Evolutionary conservation across 2,888 invertebrate genomes (phyloP), one percentile per base, ranked within the genome.

Genomic region (Achlya flavicornis): DNA sequence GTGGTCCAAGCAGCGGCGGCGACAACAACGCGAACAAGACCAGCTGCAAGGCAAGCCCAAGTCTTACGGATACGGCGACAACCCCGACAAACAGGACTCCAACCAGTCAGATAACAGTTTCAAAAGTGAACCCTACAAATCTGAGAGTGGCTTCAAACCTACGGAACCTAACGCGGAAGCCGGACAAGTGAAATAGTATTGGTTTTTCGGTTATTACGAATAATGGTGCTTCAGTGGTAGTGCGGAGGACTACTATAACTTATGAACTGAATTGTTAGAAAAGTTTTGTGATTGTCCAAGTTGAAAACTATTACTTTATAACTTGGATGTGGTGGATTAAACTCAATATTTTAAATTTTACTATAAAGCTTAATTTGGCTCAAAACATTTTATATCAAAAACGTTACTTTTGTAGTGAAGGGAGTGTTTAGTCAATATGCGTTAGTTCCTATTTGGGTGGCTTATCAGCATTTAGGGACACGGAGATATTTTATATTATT

Each of bases 1-100:
- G 84, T 99, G 99, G 99, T 98, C 98, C 80, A 99, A 99, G 91
- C 98, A 97, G 86, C 96, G 98, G n/a, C 96, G 98, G 76, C 94
- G 96, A 41, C 97, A 97, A 86, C 95, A 97, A 83, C 95, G 97
- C 58, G 97, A 98, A 80, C 97, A 97, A 83, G 96, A 96, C 79
- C 96, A 95, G 73, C 73, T 78, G 73, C 73, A 78, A 57, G 75
- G 81, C 66, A 84, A 85, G 58, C 77, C 79, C 63, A 80, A 76
- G 64, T 76, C 79, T 43, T 84, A 84, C 66, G 77, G 78, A 61
- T 83, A 79, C 64, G 80, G 79, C 7, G 80, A 83, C 16, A 78
- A 80, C n/a, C 16, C 53, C 2, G 69, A 70, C 68, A 75, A 71
- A 38, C 77, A 76, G 53, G 82, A 85, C 68, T 84, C 84, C 41